Base-by-base conservation (phyloP, 2,113 vertebrate species). In the Suncus etruscus region DNA sequence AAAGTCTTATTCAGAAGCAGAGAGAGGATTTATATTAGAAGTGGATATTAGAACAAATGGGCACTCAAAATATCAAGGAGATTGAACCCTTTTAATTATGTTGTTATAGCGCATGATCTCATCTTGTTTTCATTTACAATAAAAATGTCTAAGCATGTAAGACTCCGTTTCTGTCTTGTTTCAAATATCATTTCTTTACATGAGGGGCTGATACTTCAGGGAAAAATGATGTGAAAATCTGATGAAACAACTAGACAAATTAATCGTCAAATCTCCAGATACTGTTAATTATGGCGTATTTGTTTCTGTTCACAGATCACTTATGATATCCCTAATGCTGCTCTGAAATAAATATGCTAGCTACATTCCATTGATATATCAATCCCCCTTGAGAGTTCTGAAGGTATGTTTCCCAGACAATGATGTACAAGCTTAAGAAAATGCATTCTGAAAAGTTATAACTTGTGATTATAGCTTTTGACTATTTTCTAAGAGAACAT, bases 121-220 rank as follows among this genome's bases (percentile, higher is more conserved):
- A 81, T 88, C 66, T 93, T 70, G 31, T 7, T 91, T 93, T 84
- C 75, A 83, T 89, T 93, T 86, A 84, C 83, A 73, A 94, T 95
- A 93, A 92, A 94, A 83, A 72, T 78, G 86, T 69, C n/a, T 31
- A n/a, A 74, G 11, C 1, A 58, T 51, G 27, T 24, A 77, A 74
- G 78, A 78, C 1, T 31, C 80, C 72, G 18, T 89, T 80, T 95
- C 8, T 72, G 75, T 63, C 91, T 58, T 48, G 58, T 29, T 29
- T 80, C 90, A 75, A 45, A 77, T 95, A 91, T 22, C 90, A 11
- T 63, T 84, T 48, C 69, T 82, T 32, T 24, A 29, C 31, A 87
- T 84, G 87, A 86, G 74, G 48, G 61, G 51, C 85, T 72, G 63
- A 86, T 76, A 90, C 12, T 48, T 94, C 45, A 39, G 58, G 51